A percentile compares a stretch with the other conserved stretches of the same genome.
Evolutionary conservation across 2,888 invertebrate species (phyloP).

Genomic region (Epicampocera succincta): DNA sequence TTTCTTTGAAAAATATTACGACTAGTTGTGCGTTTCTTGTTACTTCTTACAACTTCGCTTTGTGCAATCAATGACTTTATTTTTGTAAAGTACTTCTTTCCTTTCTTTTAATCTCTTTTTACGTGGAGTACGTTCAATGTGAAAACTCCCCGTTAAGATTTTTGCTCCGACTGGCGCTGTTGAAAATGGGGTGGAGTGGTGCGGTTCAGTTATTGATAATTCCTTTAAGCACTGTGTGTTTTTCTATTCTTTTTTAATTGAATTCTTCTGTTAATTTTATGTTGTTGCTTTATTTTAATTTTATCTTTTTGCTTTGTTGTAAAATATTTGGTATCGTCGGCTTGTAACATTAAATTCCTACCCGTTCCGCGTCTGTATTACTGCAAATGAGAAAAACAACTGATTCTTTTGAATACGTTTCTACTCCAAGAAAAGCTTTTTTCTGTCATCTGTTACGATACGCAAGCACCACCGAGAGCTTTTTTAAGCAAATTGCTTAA

Average conservation of each 20-base stretch:
- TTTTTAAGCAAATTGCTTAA: background rate
- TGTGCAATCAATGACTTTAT: slow-evolving; percentile 38
- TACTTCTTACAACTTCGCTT: slow-evolving; percentile 46
- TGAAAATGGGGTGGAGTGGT: slow-evolving; percentile 12
- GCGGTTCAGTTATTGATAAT: slow-evolving; percentile 12
- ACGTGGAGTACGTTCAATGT: slow-evolving; percentile 1
- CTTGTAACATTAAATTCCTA: slow-evolving; percentile 1
- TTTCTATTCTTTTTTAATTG: background rate
- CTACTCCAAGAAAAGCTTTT: slow-evolving; percentile 52
- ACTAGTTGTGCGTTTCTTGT: slow-evolving; percentile 35
- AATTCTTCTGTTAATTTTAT: background rate
- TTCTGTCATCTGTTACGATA: slow-evolving; percentile 3
- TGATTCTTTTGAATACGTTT: slow-evolving; percentile 58
- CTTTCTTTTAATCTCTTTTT: background rate
- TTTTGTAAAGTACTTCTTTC: background rate
- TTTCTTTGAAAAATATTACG: slow-evolving; percentile 2
- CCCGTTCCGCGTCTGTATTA: slow-evolving; percentile 37
- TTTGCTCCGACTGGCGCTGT: slow-evolving; percentile 12
- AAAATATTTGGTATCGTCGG: slow-evolving; percentile 7
- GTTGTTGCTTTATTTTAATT: background rate
- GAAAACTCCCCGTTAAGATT: slow-evolving; percentile 34
- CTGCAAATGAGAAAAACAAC: slow-evolving; percentile 63
- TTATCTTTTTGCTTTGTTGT: slow-evolving; percentile 4
- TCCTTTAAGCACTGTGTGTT: background rate
- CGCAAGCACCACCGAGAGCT: slow-evolving; percentile 17